Evolutionary conservation across 1,140 invertebrate genomes (phyloP).

Genomic region (Vanessa atalanta): DNA sequence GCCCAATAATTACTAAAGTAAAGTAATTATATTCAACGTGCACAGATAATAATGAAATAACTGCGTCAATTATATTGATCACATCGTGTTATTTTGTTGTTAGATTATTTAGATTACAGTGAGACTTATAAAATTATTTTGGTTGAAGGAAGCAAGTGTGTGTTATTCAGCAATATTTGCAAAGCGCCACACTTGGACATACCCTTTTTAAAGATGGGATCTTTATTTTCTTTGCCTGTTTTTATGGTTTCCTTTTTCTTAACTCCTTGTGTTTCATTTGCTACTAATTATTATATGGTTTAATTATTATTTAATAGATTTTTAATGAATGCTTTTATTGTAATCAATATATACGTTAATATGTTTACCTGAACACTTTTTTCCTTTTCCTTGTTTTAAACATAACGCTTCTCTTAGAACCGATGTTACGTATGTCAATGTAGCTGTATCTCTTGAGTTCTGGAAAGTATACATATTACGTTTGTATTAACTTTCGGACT

Average conservation of each 20-base stretch:
- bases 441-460: constrained; percentile 69
- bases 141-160: constrained; percentile 8
- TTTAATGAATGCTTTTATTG: constrained; percentile 1
- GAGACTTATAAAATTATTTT: constrained; percentile 6
- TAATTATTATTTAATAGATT: background rate
- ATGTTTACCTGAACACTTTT: constrained; percentile 73
- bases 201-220: constrained; percentile 71
- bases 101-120: background rate
- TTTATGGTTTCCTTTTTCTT: constrained; percentile 73
- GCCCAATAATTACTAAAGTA: no score
- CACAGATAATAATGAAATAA: no score
- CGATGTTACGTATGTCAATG: constrained; percentile 69
- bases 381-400: constrained; percentile 77
- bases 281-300: constrained; percentile 50
- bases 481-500: no score
- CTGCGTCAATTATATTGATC: no score
- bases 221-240: constrained; percentile 72
- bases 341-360: constrained; percentile 1
- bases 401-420: constrained; percentile 76
- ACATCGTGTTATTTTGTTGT: no score
- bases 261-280: constrained; percentile 50
- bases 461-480: constrained; percentile 36
- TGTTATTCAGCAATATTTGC: constrained; percentile 23
- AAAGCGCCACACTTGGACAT: constrained; percentile 59
- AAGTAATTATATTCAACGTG: no score